Evolutionary conservation across 1,140 invertebrate species (phyloP), one percentile per base, ranked within the genome.

Genomic region (Solen grandis): DNA sequence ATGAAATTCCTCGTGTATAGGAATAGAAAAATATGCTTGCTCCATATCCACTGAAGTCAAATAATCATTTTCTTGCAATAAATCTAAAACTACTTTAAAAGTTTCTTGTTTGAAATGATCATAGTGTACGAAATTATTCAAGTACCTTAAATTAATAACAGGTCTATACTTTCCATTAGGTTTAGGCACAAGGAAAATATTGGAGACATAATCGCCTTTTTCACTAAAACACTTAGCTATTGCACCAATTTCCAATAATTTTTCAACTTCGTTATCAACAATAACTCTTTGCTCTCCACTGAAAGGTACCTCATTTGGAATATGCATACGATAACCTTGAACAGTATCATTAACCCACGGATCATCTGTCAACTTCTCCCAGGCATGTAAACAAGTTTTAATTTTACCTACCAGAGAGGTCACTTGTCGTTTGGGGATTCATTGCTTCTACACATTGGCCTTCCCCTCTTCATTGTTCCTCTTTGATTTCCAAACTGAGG

Each of bases 41-140:
- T 74, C 65, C 8, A 84, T 27, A 41, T 85, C 84, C 5, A 82
- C 22, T 2, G 73, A 75, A n/a, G 74, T 73, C 54, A 82, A 73
- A 55, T 19, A 83, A 38, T 72, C 65, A 60, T 72, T 66, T 54
- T 29, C 31, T 66, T 69, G 33, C 25, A 85, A 70, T 16, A 77
- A 19, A 16, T 59, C 59, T 3, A 83, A 29, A 54, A 60, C 73
- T 60, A 55, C 59, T 29, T n/a, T n/a, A n/a, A n/a, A n/a, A n/a
- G n/a, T n/a, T n/a, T n/a, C n/a, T n/a, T n/a, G n/a, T n/a, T n/a
- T n/a, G n/a, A n/a, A n/a, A n/a, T n/a, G n/a, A n/a, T n/a, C n/a
- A n/a, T n/a, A n/a, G n/a, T n/a, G n/a, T 16, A 85, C 78, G 70
- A 66, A 83, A 14, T 62, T 22, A 60, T 85, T 85, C 4, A 79